Conservation (phyloP, 2,113 vertebrate genomes). For the Sarotherodon lohbergeri region DNA sequence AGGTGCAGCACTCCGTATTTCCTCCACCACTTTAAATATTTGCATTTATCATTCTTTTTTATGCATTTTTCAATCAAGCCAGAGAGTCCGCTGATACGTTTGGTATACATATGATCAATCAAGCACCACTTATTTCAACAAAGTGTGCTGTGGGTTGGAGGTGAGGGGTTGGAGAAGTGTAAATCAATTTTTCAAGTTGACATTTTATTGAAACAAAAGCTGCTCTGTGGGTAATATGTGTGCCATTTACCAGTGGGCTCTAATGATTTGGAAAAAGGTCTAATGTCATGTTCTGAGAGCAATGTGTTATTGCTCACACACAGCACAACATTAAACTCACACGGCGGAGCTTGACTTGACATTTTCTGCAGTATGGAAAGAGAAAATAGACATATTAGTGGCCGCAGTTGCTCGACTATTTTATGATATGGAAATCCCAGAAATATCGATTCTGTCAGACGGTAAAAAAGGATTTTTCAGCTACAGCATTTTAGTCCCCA, state of each 20-base stretch:
- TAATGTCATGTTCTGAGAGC: neutral
- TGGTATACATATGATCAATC: neutral
- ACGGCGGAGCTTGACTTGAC: neutral
- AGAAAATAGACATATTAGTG: neutral
- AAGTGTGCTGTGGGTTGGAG: neutral
- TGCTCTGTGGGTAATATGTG: neutral
- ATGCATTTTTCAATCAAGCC: neutral
- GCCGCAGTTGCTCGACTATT: neutral
- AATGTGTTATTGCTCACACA: neutral
- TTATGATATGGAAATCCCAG: neutral
- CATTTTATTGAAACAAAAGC: conserved; percentile 15
- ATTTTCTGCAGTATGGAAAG: neutral
- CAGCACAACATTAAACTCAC: neutral
- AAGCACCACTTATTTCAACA: neutral
- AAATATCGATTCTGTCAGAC: neutral
- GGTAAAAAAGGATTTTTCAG: neutral
- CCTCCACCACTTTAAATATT: neutral
- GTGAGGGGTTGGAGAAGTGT: neutral
- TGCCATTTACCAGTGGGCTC: neutral
- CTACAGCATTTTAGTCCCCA: neutral
- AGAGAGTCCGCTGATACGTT: neutral
- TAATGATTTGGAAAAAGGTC: conserved; percentile 25
- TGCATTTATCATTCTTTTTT: neutral
- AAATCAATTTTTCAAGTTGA: conserved; percentile 9
- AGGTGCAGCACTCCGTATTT: neutral